phyloP scores from a whole-genome alignment of 2,113 vertebrate genomes.

The Ursus arctos region DNA sequence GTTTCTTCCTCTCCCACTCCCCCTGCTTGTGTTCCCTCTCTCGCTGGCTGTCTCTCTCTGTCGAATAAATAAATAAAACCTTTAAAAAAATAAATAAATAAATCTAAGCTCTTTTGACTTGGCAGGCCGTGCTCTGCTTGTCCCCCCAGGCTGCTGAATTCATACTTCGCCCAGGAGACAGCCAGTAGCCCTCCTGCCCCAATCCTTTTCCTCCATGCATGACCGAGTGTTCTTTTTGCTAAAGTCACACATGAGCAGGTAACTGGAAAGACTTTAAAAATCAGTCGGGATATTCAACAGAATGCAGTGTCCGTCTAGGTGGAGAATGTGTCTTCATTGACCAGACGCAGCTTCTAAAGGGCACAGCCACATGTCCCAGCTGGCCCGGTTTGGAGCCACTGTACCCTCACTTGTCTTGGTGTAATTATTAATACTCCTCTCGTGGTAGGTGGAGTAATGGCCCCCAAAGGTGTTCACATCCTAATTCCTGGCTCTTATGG shows the following conservation, averaged over 20 bases:
- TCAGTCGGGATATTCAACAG: background rate
- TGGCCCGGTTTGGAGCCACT: background rate
- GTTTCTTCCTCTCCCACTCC: too few relatives aligned
- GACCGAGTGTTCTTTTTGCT: constrained; percentile 6
- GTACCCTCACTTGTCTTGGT: background rate
- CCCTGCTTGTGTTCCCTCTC: too few relatives aligned
- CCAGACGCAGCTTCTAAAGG: background rate
- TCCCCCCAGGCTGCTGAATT: background rate
- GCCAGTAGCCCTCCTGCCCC: background rate
- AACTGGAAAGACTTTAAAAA: background rate
- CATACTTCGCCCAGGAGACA: background rate
- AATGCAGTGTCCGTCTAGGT: background rate
- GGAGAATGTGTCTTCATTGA: background rate
- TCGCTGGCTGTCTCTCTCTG: too few relatives aligned
- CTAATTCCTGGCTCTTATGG: background rate
- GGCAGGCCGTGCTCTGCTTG: background rate
- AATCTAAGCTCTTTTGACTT: background rate
- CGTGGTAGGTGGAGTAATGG: background rate
- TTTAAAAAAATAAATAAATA: too few relatives aligned
- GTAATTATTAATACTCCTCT: background rate
- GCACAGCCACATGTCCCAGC: background rate
- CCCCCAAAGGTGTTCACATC: background rate
- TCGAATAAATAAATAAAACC: too few relatives aligned
- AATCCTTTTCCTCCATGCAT: background rate
- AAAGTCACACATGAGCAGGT: background rate